Base-by-base conservation (phyloP, 2,113 vertebrate genomes). In the Scalopus aquaticus region DNA sequence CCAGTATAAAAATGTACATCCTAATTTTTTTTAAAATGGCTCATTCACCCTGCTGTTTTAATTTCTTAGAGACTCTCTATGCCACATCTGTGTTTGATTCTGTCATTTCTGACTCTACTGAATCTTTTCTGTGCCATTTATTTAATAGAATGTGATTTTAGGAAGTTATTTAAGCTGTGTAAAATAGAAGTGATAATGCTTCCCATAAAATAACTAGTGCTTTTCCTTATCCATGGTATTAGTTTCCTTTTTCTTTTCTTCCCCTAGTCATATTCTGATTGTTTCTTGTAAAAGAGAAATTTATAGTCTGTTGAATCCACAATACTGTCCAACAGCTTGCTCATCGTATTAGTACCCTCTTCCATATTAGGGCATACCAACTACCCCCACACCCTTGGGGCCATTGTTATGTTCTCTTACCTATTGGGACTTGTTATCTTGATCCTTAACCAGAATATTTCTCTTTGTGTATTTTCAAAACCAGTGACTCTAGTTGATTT, bases 191-290 rank as follows among this genome's bases (percentile, higher is more conserved):
- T 37, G 19, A 70, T 94, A 65, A 64, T 87, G 56, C 30, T 90
- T 49, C 6, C 30, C 54, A 1, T 78, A 32, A 92, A 93, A 35
- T 22, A 60, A 3, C 28, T 60, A 76, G 26, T 83, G 49, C 9
- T 81, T 93, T 90, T 78, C 22, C 46, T 91, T 88, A 30, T 32
- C 22, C 1, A 7, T 67, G 69, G 37, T 76, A 77, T 64, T 94
- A 58, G 17, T 88, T 93, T 78, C 24, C 56, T 28, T 94, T 94
- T 89, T 46, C 37, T 37, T 89, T 93, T 80, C 32, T 92, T 92
- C 49, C 49, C 46, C 56, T 87, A 91, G 37, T 90, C 16, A 83
- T 35, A 65, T 93, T 74, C 56, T 58, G 54, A 58, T 81, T 96
- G 46, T 81, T 89, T 88, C 58, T 56, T 84, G 20, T 74, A 37